phyloP scores from a whole-genome alignment of 2,888 invertebrate species.

The Scelioninae gen. 1 region DNA sequence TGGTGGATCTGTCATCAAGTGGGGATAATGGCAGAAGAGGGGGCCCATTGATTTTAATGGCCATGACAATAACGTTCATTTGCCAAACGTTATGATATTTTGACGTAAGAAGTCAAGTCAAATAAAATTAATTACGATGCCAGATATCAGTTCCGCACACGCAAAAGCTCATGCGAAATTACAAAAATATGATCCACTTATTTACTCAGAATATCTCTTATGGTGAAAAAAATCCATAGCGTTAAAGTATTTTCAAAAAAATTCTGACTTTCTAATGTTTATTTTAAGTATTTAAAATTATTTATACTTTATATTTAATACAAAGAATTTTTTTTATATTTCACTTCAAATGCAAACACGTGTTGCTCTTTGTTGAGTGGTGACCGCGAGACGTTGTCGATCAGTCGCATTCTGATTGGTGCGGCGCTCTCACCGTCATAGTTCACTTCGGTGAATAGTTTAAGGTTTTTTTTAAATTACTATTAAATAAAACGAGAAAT shows the following conservation, averaged over 20 bases:
- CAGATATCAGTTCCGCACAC: too few relatives aligned
- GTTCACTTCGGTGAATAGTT: too few relatives aligned
- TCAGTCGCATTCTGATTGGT: too few relatives aligned
- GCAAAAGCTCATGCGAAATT: too few relatives aligned
- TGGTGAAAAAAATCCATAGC: too few relatives aligned
- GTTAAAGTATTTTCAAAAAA: neutral
- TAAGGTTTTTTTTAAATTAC: neutral
- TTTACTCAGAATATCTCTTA: too few relatives aligned
- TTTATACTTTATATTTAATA: too few relatives aligned
- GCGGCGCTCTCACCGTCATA: too few relatives aligned
- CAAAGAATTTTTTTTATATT: too few relatives aligned
- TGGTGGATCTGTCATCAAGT: constrained; percentile 47
- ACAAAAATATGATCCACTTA: too few relatives aligned
- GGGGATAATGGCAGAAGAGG: constrained; percentile 40
- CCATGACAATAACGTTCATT: constrained; percentile 37
- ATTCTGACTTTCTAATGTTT: neutral
- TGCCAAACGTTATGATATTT: constrained; percentile 47
- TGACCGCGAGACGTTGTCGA: too few relatives aligned
- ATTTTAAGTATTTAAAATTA: neutral
- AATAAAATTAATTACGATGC: constrained; percentile 2
- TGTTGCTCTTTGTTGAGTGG: neutral
- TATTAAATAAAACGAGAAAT: too few relatives aligned
- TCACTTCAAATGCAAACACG: neutral
- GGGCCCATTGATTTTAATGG: constrained; percentile 58
- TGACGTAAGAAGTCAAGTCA: constrained; percentile 3